These are phyloP conservation scores for Scophthalmus maximus DNA, from an alignment of 2,113 vertebrate genomes.

Conservation along the genomic window DNA sequence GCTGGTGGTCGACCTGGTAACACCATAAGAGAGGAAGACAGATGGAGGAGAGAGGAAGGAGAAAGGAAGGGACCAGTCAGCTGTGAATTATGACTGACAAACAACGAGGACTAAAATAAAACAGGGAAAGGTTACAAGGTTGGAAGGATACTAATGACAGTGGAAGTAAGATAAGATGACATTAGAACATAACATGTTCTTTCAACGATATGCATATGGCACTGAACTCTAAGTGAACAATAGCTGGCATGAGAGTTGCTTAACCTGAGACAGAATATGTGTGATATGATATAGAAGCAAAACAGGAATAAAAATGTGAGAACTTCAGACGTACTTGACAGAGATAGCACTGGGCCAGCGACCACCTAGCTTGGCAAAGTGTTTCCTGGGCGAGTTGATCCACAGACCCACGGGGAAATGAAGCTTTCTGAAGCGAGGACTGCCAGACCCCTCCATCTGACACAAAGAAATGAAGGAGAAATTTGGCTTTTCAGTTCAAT, in stretches of 20 bases:
- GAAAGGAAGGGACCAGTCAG: slow-evolving; percentile 71
- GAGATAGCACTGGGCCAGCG: slow-evolving; percentile 92
- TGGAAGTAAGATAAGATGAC: slow-evolving; percentile 60
- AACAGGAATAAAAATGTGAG: slow-evolving; percentile 9
- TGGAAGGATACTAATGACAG: slow-evolving; percentile 43
- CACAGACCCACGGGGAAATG: slow-evolving; percentile 93
- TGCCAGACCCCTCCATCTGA: slow-evolving; percentile 91
- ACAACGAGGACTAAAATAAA: slow-evolving; percentile 71
- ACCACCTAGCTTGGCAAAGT: slow-evolving; percentile 90
- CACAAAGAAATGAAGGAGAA: not conserved
- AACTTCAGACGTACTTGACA: slow-evolving; percentile 86
- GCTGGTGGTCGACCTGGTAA: slow-evolving; percentile 82
- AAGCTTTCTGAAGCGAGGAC: slow-evolving; percentile 91
- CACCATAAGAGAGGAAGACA: slow-evolving; percentile 54
- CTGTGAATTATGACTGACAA: slow-evolving; percentile 77
- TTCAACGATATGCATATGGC: slow-evolving; percentile 27
- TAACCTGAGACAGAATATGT: not conserved
- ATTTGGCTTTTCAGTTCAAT: not conserved
- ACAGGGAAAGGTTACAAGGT: slow-evolving; percentile 37
- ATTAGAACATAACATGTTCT: slow-evolving; percentile 31
- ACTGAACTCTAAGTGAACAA: slow-evolving; percentile 5
- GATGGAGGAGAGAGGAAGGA: slow-evolving; percentile 67
- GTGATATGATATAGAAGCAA: not conserved
- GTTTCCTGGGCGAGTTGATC: slow-evolving; percentile 95
- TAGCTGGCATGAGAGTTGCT: not conserved